phyloP scores from a whole-genome alignment of 2,888 invertebrate species.

The Spilarctia lutea region DNA sequence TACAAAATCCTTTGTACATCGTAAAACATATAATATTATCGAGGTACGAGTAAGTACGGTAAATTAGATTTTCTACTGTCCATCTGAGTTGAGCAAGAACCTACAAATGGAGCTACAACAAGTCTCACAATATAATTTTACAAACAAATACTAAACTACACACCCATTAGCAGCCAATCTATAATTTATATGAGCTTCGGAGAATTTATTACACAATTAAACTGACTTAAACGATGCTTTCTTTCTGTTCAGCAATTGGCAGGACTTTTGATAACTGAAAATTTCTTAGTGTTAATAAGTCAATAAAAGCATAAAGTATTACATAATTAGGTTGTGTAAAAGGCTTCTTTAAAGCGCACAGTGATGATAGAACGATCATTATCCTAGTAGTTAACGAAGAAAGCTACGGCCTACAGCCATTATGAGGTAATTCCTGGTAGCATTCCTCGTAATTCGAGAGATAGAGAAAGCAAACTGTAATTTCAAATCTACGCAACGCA shows the following conservation, averaged over 20 bases:
- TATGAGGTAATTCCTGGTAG: too few relatives aligned
- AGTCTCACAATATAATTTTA: neutral
- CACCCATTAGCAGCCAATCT: conserved; percentile 2
- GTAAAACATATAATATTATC: neutral
- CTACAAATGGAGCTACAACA: neutral
- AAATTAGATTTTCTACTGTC: neutral
- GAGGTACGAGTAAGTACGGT: neutral
- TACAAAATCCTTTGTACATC: too few relatives aligned
- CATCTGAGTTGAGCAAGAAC: neutral
- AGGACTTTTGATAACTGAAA: conserved; percentile 1
- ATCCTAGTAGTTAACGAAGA: too few relatives aligned
- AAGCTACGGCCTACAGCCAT: too few relatives aligned
- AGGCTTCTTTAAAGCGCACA: too few relatives aligned
- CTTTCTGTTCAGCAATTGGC: neutral
- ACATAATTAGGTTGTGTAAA: too few relatives aligned
- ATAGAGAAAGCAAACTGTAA: too few relatives aligned
- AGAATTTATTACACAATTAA: neutral
- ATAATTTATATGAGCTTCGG: neutral
- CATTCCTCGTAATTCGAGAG: too few relatives aligned
- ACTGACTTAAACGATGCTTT: neutral
- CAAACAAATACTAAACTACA: neutral
- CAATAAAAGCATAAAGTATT: neutral
- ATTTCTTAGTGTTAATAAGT: neutral
- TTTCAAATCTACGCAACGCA: too few relatives aligned
- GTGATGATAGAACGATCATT: too few relatives aligned